Evolutionary conservation across 2,888 invertebrate species (phyloP).

Genomic region (Smittia aterrima): DNA sequence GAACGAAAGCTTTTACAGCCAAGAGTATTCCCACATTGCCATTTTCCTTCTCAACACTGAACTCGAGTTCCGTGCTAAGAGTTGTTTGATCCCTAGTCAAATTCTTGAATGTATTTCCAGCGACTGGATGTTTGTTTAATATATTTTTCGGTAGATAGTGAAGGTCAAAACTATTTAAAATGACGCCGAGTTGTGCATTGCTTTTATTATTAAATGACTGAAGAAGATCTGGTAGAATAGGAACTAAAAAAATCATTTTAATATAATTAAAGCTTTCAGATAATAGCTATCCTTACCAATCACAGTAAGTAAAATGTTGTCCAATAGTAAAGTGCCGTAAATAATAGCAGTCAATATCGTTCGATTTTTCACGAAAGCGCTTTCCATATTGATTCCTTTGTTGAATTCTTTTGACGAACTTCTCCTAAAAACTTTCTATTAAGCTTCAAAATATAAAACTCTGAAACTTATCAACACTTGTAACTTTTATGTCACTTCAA

Average conservation of each 20-base stretch:
- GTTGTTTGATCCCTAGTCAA: constrained; percentile 19
- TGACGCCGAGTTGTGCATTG: constrained; percentile 45
- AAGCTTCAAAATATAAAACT: too few species aligned
- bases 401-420: background rate
- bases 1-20: constrained; percentile 77
- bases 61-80: constrained; percentile 41
- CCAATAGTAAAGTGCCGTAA: constrained; percentile 74
- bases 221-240: constrained; percentile 75
- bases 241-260: constrained; percentile 59
- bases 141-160: constrained; percentile 46
- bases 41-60: constrained; percentile 59
- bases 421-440: background rate
- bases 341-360: constrained; percentile 59
- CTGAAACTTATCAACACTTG: background rate
- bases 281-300: constrained; percentile 63
- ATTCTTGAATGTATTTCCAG: constrained; percentile 45
- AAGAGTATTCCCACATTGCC: constrained; percentile 66
- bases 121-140: constrained; percentile 53
- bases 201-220: constrained; percentile 58
- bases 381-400: constrained; percentile 34
- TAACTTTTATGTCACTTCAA: background rate
- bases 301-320: constrained; percentile 84
- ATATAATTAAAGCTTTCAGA: background rate
- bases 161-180: constrained; percentile 48
- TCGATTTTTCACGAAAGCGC: constrained; percentile 43